Base-by-base conservation (phyloP, 1,140 invertebrate species). In the Atta cephalotes region DNA sequence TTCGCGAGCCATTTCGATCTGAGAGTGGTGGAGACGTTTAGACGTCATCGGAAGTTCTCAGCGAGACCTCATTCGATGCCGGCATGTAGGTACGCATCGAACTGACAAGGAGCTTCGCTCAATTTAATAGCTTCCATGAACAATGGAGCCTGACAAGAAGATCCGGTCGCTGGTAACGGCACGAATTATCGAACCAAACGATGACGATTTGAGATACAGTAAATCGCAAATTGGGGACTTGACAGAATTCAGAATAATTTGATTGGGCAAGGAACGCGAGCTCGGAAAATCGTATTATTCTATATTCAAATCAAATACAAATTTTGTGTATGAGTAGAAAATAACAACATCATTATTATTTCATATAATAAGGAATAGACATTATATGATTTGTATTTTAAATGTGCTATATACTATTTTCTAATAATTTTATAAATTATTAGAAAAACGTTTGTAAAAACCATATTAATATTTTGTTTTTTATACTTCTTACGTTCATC, bases 11-110 rank as follows among this genome's bases (percentile, higher is more conserved):
- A 28, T 7, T 16, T 28, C 21, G 79, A 82, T 49, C 25, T 56
- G 65, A 56, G 70, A 25, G n/a, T 62, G 70, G 12, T 14, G 68
- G 39, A 62, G 80, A 84, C 80, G 39, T 84, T 84, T 62, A 84
- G 56, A 84, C 56, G 56, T 74, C 80, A 76, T 76, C 80, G 80
- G 80, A 84, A 74, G 80, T 84, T 70, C 70, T 82, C 56, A 18
- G 31, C 78, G 53, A 49, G 56, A 25, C 35, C 56, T 62, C 80
- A 49, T 62, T 14, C 63, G 35, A 12, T 45, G 21, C 28, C 31
- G 3, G 49, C 66, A 31, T 28, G 53, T 28, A 25, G 28, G 51
- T 39, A 79, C 45, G 77, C 77, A 79, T 35, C 68, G 39, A 58
- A 10, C 45, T 16, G 56, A 74, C 80, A 62, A 62, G 80, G 70